Conservation (phyloP, 2,797 vertebrate genomes). For the Sebastes iracundus region DNA sequence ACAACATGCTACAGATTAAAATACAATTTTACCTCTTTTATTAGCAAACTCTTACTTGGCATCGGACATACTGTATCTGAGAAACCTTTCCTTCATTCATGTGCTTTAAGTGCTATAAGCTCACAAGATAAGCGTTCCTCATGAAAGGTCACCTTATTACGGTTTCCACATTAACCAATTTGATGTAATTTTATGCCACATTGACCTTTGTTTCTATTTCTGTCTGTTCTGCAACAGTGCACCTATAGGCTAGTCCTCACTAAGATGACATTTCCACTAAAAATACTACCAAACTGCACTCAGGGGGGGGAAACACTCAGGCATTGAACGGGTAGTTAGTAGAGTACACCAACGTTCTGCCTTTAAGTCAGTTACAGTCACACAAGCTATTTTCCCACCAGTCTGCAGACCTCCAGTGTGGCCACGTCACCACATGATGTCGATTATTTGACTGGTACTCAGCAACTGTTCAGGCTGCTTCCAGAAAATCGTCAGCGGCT, state of each 20-base stretch:
- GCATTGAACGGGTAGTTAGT: slow-evolving; percentile 20
- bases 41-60: not conserved
- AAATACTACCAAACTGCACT: slow-evolving; percentile 42
- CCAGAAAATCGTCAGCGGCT: not conserved
- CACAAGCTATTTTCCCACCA: slow-evolving; percentile 1
- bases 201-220: slow-evolving; percentile 75
- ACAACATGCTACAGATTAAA: not conserved
- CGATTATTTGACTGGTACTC: slow-evolving; percentile 20
- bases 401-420: not conserved
- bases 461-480: not conserved
- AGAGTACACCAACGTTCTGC: slow-evolving; percentile 10
- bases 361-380: not conserved
- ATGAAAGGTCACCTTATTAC: slow-evolving; percentile 69
- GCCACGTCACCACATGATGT: not conserved
- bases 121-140: not conserved
- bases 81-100: not conserved
- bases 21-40: not conserved
- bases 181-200: slow-evolving; percentile 67
- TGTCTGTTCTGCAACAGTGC: slow-evolving; percentile 49
- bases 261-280: slow-evolving; percentile 62
- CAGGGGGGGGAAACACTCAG: not conserved
- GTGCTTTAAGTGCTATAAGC: slow-evolving; percentile 13
- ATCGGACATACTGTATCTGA: not conserved
- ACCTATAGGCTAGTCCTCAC: slow-evolving; percentile 40
- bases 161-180: slow-evolving; percentile 61